Base-by-base conservation (phyloP, 1,140 invertebrate species). In the Drosophila ercepeae region DNA sequence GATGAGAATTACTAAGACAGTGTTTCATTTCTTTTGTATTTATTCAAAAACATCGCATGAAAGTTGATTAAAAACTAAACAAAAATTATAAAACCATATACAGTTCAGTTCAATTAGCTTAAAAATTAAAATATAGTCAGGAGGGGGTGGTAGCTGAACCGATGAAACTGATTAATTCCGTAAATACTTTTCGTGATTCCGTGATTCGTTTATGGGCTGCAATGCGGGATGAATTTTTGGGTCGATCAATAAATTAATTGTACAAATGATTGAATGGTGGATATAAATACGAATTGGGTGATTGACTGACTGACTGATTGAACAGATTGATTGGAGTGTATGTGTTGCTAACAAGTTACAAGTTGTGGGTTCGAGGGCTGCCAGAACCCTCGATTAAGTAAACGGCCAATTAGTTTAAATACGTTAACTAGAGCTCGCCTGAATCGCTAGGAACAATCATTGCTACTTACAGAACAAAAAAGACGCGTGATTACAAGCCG, bases 401-500 rank as follows among this genome's bases (percentile, higher is more conserved):
- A 86, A 54, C 75, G 69, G 76, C 76, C 76, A 78, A 84, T 75
- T 76, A 64, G 34, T 44, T 72, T 63, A 63, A 70, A 69, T 71
- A 72, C 52, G 68, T 79, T 75, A 84, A 84, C 76, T 84, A 84
- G 65, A 63, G 67, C 49, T 73, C 64, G 81, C 81, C 81, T 86
- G 81, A 86, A 81, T 77, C 63, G 76, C 86, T 86, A 86, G 81
- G 81, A 86, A 86, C 81, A 81, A 86, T 86, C 79, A 79, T 75
- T 75, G 68, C 78, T 83, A 76, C 49, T 77, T 77, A 86, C 8
- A 61, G 51, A 36, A 58, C 2, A 39, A 14, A n/a, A 41, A 42
- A 77, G 58, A 77, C 42, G 44, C 39, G 53, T 42, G 23, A 42
- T 54, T 73, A 61, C 51, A 45, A 55, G 50, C 27, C 49, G 49